Percentiles rank a stretch among this genome's conserved stretches.
phyloP scores from a whole-genome alignment of 64 coral and sea anemone species.

The Stichodactyla mertensii region DNA sequence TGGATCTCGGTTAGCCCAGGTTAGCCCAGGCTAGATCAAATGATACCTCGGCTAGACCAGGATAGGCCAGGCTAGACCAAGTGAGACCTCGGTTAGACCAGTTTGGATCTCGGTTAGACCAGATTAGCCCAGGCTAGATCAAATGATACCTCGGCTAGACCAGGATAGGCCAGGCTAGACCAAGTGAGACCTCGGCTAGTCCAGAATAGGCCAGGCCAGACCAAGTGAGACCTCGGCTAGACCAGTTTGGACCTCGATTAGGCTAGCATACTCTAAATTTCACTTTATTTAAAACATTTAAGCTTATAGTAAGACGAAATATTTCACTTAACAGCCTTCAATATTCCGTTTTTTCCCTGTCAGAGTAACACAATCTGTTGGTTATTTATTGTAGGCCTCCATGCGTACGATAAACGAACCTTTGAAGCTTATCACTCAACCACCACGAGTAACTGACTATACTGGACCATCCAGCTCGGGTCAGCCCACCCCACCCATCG shows the following conservation, averaged over 20 bases:
- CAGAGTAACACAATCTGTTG: background rate
- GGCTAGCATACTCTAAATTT: too few relatives aligned
- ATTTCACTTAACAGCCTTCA: background rate
- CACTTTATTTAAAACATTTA: too few relatives aligned
- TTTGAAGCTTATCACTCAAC: background rate
- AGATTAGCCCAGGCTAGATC: background rate
- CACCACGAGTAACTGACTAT: background rate
- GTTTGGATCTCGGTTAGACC: too few relatives aligned
- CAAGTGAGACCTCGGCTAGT: too few relatives aligned
- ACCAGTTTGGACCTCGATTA: too few relatives aligned
- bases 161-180: background rate
- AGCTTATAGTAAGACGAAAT: too few relatives aligned
- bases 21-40: too few relatives aligned
- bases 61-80: too few relatives aligned
- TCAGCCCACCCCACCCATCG: constrained; percentile 26
- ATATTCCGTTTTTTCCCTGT: background rate
- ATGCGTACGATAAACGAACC: background rate
- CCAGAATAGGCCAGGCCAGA: background rate
- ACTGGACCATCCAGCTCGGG: constrained; percentile 7
- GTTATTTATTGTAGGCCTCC: background rate
- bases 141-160: background rate
- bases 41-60: background rate
- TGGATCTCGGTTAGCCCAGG: too few relatives aligned
- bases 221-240: background rate
- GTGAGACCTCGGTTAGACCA: too few relatives aligned